Conservation (phyloP, 2,888 invertebrate species). For the Andrena flavipes region DNA sequence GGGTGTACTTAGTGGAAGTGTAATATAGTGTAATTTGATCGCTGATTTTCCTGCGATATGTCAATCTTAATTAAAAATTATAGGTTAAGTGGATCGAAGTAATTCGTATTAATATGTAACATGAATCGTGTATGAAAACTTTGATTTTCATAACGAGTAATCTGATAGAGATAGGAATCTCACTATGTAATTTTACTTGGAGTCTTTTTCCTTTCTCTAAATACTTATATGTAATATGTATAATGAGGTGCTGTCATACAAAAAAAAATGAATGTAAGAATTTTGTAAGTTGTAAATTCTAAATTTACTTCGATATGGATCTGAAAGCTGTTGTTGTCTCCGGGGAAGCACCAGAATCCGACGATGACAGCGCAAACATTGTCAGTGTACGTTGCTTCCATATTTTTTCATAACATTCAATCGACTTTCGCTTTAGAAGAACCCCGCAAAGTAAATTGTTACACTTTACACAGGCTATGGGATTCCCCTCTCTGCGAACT, state of each 20-base stretch:
- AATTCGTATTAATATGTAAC: not conserved
- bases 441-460: not conserved
- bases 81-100: constrained; percentile 27
- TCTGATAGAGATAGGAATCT: not conserved
- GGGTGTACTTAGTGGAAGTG: not conserved
- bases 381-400: constrained; percentile 72
- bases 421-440: constrained; percentile 9
- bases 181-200: not conserved
- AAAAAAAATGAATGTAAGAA: not conserved
- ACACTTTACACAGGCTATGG: constrained; percentile 71
- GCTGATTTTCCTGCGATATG: not conserved
- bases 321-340: constrained; percentile 81
- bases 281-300: not conserved
- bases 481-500: constrained; percentile 73
- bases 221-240: too few relatives aligned
- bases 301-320: constrained; percentile 74
- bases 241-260: too few relatives aligned
- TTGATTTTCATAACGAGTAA: too few relatives aligned
- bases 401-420: not conserved
- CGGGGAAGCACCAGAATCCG: constrained; percentile 83
- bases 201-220: too few relatives aligned
- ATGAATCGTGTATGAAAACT: too few relatives aligned
- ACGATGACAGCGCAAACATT: constrained; percentile 79
- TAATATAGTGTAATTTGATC: constrained; percentile 5
- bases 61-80: not conserved